Evolutionary conservation across 2,888 invertebrate species (phyloP).

Genomic region (Asteroscopus sphinx): DNA sequence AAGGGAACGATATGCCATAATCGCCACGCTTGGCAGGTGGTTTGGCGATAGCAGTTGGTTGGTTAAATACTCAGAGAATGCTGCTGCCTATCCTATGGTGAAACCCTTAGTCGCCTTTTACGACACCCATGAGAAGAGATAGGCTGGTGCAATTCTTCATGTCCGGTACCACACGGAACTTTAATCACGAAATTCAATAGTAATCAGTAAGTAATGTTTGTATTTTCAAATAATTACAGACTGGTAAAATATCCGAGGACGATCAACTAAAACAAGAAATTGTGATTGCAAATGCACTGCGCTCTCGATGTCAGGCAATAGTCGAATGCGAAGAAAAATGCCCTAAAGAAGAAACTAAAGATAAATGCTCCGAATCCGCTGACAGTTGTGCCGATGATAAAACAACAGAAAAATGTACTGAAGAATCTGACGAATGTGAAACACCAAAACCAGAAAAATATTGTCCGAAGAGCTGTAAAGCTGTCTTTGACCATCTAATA

Average conservation of each 20-base stretch:
- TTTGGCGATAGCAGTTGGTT: no score
- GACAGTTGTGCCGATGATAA: neutral
- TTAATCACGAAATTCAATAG: no score
- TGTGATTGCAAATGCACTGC: constrained; percentile 46
- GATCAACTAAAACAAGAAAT: constrained; percentile 2
- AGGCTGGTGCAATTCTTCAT: no score
- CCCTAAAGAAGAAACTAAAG: constrained; percentile 10
- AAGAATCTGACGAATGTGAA: neutral
- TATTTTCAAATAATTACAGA: neutral
- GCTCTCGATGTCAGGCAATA: constrained; percentile 57
- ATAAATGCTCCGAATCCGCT: neutral
- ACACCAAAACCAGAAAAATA: neutral
- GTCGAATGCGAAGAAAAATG: constrained; percentile 60
- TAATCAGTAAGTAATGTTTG: no score
- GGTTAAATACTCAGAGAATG: no score
- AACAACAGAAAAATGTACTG: constrained; percentile 1
- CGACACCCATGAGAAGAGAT: no score
- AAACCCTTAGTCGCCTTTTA: no score
- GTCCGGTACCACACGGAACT: no score
- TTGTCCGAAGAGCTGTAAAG: constrained; percentile 9
- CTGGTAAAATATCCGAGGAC: neutral
- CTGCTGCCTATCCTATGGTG: no score
- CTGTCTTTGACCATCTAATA: constrained; percentile 8
- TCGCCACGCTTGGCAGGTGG: no score
- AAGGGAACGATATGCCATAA: no score